phyloP scores from a whole-genome alignment of 2,113 vertebrate genomes.

The Uropsilus gracilis region DNA sequence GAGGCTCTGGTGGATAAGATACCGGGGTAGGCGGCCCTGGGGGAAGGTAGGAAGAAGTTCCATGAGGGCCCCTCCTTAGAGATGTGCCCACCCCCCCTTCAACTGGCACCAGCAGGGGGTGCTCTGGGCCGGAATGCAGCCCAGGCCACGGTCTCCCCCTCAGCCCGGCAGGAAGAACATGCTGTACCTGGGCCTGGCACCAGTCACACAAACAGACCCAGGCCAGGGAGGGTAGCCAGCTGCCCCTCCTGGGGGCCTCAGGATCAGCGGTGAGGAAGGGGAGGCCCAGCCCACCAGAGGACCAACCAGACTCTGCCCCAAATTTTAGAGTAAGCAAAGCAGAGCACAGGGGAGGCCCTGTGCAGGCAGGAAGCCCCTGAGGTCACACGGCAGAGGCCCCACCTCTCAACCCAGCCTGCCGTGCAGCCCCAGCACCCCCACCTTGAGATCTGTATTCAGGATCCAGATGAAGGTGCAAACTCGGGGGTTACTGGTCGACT shows the following conservation, averaged over 20 bases:
- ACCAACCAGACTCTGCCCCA: neutral
- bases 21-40: constrained; percentile 95
- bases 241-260: neutral
- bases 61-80: rapidly evolving
- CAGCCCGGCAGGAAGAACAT: neutral
- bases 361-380: neutral
- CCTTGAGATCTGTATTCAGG: constrained; percentile 98
- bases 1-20: constrained; percentile 97
- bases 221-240: neutral
- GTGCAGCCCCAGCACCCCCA: constrained; percentile 62
- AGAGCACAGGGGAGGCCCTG: neutral
- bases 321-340: neutral
- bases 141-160: neutral
- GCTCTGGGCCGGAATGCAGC: neutral
- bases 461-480: constrained; percentile 98
- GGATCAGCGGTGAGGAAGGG: neutral
- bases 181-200: neutral
- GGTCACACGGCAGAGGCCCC: neutral
- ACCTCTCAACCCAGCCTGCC: neutral
- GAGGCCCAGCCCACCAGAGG: neutral
- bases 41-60: neutral
- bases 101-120: neutral
- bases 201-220: neutral
- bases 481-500: constrained; percentile 91
- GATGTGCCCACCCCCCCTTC: neutral